phyloP scores from a whole-genome alignment of 2,888 invertebrate species.

The Hypomecis atomaria region DNA sequence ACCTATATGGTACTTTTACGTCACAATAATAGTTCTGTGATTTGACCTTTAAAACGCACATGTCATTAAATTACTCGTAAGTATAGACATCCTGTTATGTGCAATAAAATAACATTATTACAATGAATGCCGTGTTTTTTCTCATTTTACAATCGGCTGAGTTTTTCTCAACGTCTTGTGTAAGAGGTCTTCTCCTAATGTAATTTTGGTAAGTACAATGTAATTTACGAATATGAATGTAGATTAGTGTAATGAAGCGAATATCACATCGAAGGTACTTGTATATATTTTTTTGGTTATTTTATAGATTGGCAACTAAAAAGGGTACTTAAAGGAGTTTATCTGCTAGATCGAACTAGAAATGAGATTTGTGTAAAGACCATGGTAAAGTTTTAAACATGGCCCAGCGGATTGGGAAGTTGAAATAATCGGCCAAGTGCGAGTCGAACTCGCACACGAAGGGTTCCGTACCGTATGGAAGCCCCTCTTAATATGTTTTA shows the following conservation, averaged over 20 bases:
- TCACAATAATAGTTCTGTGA: slow-evolving; percentile 1
- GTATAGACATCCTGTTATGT: slow-evolving; percentile 13
- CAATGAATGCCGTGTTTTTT: slow-evolving; percentile 1
- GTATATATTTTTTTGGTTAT: too few relatives aligned
- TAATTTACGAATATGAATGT: not conserved
- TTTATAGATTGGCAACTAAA: too few relatives aligned
- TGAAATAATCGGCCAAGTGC: too few relatives aligned
- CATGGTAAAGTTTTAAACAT: too few relatives aligned
- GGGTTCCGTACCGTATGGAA: too few relatives aligned
- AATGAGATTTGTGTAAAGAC: too few relatives aligned
- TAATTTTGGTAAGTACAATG: slow-evolving; percentile 1
- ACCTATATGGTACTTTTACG: slow-evolving; percentile 2
- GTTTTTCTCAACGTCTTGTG: slow-evolving; percentile 19
- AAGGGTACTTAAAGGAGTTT: not conserved
- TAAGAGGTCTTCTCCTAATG: slow-evolving; percentile 8
- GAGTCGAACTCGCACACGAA: too few relatives aligned
- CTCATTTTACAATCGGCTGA: slow-evolving; percentile 16
- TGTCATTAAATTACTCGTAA: slow-evolving; percentile 14
- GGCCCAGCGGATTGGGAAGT: too few relatives aligned
- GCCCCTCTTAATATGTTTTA: too few relatives aligned
- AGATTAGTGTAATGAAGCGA: not conserved
- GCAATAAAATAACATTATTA: slow-evolving; percentile 11
- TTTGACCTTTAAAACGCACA: slow-evolving; percentile 8
- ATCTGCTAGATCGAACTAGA: too few relatives aligned
- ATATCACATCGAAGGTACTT: not conserved